A percentile compares a stretch with the other conserved stretches of the same genome.
Conservation (phyloP, 2,797 vertebrate genomes). For the Champsocephalus esox region DNA sequence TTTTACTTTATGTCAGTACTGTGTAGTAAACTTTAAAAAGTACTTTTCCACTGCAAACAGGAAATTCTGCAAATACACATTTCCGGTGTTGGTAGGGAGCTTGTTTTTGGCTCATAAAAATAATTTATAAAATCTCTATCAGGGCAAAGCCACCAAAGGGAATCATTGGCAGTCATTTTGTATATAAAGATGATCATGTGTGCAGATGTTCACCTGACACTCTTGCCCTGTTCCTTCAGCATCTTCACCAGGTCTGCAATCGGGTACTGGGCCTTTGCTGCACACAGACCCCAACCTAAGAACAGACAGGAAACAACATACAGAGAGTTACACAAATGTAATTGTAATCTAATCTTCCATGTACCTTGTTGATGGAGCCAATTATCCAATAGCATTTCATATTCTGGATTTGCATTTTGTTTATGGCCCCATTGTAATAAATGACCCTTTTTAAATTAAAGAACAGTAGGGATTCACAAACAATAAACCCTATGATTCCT, state of each 20-base stretch:
- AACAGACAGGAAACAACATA: slow-evolving; percentile 16
- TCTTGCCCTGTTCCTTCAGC: slow-evolving; percentile 85
- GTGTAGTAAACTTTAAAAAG: background rate
- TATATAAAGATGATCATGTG: background rate
- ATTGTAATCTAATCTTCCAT: background rate
- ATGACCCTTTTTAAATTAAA: slow-evolving; percentile 20
- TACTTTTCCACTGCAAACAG: background rate
- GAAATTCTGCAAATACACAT: background rate
- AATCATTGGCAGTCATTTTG: background rate
- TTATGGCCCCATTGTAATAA: background rate
- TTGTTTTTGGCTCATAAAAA: background rate
- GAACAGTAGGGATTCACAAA: slow-evolving; percentile 26
- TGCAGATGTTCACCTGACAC: slow-evolving; percentile 77
- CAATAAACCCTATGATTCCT: slow-evolving; percentile 41
- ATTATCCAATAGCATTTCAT: slow-evolving; percentile 2
- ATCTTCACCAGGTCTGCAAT: slow-evolving; percentile 90
- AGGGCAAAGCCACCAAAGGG: background rate
- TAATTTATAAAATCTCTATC: too few relatives aligned
- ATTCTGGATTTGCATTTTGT: slow-evolving; percentile 1
- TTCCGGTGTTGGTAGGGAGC: background rate
- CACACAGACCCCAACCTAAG: slow-evolving; percentile 88
- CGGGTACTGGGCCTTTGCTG: slow-evolving; percentile 89
- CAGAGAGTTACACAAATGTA: background rate
- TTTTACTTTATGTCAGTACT: background rate
- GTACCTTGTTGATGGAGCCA: background rate